Evolutionary conservation across 1,140 invertebrate species (phyloP), one percentile per base, ranked within the genome.

Genomic region (Centruroides vittatus): DNA sequence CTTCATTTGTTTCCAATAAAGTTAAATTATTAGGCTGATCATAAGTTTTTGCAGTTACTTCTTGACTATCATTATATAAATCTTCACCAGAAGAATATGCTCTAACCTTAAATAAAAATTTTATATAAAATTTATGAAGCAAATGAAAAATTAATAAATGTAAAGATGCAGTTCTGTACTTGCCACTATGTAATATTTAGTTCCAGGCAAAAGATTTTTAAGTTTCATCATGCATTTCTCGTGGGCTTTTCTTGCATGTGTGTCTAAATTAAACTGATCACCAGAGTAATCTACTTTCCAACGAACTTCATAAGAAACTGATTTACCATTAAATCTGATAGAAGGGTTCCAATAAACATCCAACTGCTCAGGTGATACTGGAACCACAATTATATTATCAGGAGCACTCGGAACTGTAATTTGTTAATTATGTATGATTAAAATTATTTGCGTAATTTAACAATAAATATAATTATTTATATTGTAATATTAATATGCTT

Each of bases 301-400:
- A 63, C 88, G 82, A 0, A 93, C 78, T 69, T 85, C 82, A 70
- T 93, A 93, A 61, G 79, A 79, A 1, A 93, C 78, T 3, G 79
- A 75, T 11, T 82, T 80, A 2, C 84, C 86, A 63, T 88, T 85
- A 0, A 83, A 68, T 51, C 78, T 68, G 53, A 74, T 65, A 0
- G 87, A 86, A 2, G 82, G 78, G n/a, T 73, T 67, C 91, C 90
- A 95, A n/a, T 75, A 76, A 0, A 93, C 80, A n/a, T 78, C 73
- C 3, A 86, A 81, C n/a, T 82, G 70, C 9, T 79, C 82, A 10
- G 89, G 90, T 61, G 83, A 86, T 23, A 89, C 60, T 0, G 84
- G 79, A 5, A 75, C 71, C 0, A 79, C 82, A 1, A 73, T 79
- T 0, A 93, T 80, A 66, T 90, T 83, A 66, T 78, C 76, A 0